These are phyloP conservation scores for Darevskia nairensis DNA, from an alignment of 2,797 vertebrate genomes.

Conservation along the genomic window DNA sequence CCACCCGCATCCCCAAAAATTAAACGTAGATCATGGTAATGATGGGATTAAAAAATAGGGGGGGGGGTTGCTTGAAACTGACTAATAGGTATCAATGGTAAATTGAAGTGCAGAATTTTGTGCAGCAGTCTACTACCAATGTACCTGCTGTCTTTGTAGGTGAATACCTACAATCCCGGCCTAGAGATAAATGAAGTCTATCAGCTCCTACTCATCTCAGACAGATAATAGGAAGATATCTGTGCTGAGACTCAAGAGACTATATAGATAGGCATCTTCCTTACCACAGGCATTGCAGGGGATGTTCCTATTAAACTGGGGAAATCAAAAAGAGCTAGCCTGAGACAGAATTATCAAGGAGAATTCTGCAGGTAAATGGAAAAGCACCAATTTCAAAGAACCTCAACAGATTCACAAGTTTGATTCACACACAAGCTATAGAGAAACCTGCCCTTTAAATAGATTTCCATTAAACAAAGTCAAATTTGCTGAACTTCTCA, in stretches of 20 bases:
- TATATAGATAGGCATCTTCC: neutral
- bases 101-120: neutral
- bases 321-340: neutral
- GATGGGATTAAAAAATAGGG: neutral
- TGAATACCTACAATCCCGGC: neutral
- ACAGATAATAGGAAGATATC: conserved; percentile 3
- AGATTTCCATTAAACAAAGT: neutral
- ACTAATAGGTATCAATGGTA: neutral
- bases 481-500: neutral
- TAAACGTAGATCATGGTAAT: neutral
- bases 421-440: neutral
- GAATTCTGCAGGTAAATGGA: no score
- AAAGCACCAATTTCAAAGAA: neutral
- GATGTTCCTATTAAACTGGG: neutral
- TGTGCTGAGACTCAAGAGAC: neutral
- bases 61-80: neutral
- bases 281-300: conserved; percentile 2
- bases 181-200: conserved; percentile 19
- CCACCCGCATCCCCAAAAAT: neutral
- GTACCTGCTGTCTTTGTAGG: neutral
- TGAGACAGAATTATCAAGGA: neutral
- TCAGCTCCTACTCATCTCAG: conserved; percentile 9
- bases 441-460: neutral
- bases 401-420: neutral
- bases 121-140: neutral